Evolutionary conservation across 1,140 invertebrate species (phyloP).

Genomic region (Drosophila hydei): DNA sequence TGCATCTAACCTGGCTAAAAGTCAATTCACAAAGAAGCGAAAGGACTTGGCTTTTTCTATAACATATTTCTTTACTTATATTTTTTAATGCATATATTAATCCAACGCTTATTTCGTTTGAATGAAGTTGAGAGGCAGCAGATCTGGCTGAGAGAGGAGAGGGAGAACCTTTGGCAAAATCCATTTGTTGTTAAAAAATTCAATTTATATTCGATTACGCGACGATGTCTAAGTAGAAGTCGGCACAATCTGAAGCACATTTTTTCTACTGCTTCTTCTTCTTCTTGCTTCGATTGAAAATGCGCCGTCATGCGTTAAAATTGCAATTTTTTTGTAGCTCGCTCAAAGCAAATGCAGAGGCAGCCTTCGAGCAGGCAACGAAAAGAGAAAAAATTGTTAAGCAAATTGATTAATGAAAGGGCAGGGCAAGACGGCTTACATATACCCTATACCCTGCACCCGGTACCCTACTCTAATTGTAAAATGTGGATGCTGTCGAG

Average conservation of each 20-base stretch:
- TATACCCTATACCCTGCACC: background rate
- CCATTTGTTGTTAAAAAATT: conserved; percentile 78
- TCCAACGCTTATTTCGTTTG: conserved; percentile 68
- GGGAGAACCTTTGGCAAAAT: conserved; percentile 62
- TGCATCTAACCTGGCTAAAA: background rate
- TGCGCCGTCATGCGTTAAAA: conserved; percentile 76
- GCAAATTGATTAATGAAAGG: conserved; percentile 72
- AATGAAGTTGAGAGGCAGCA: conserved; percentile 55
- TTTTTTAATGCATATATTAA: conserved; percentile 77
- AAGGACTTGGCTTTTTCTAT: too few relatives aligned
- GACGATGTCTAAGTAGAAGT: conserved; percentile 72
- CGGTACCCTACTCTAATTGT: conserved; percentile 57
- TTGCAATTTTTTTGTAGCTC: conserved; percentile 63
- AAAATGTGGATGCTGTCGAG: conserved; percentile 44
- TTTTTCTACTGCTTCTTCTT: conserved; percentile 2
- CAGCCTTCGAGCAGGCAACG: background rate
- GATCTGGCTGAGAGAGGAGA: background rate
- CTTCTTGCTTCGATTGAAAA: conserved; percentile 61
- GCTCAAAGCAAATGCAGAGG: conserved; percentile 31
- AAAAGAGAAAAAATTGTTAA: conserved; percentile 35
- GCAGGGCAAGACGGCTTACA: conserved; percentile 8
- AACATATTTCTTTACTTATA: conserved; percentile 19
- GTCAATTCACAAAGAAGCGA: background rate
- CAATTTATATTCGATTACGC: conserved; percentile 81
- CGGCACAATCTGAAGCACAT: conserved; percentile 57